Evolutionary conservation across 2,888 invertebrate species (phyloP).

Genomic region (Ormia ochracea): DNA sequence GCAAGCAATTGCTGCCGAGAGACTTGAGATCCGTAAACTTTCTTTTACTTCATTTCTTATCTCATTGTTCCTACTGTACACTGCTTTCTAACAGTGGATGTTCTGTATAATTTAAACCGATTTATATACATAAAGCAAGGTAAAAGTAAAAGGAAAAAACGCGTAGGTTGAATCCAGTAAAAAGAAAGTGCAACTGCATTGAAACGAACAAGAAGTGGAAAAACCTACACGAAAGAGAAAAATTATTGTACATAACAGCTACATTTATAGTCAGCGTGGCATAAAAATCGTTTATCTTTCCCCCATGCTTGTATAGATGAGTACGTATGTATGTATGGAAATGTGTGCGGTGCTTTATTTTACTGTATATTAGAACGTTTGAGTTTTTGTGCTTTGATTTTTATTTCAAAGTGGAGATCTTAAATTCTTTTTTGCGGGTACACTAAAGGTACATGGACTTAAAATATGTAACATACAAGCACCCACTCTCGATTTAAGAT

Average conservation of each 20-base stretch:
- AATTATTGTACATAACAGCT: constrained; percentile 59
- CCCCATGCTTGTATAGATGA: background rate
- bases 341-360: background rate
- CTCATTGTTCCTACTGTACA: background rate
- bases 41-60: background rate
- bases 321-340: background rate
- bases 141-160: constrained; percentile 37
- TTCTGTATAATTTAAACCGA: constrained; percentile 26
- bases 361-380: background rate
- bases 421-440: constrained; percentile 25
- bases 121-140: constrained; percentile 48
- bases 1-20: too few species aligned
- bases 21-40: too few species aligned
- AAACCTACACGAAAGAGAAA: constrained; percentile 45
- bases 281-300: constrained; percentile 62
- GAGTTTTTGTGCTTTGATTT: constrained; percentile 1
- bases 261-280: constrained; percentile 62
- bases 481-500: background rate
- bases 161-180: constrained; percentile 22
- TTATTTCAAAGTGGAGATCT: background rate
- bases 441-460: constrained; percentile 5
- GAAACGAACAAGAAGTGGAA: constrained; percentile 8
- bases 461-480: background rate
- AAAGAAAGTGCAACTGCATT: constrained; percentile 32
- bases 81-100: background rate